Conservation (phyloP, 1,140 invertebrate species). For the Mesaphorura yosii region DNA sequence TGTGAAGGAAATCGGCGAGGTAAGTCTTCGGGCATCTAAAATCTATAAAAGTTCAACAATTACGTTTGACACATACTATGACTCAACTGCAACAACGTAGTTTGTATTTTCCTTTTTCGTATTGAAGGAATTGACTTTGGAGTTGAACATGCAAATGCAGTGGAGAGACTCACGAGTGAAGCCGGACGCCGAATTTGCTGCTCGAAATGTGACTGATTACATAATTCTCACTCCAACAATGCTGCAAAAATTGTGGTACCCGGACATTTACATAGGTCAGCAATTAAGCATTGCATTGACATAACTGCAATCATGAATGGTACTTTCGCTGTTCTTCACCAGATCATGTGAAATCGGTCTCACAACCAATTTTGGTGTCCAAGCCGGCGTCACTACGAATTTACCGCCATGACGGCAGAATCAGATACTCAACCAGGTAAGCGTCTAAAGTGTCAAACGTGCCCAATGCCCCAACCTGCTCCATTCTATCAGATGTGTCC, state of each 20-base stretch:
- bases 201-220: constrained; percentile 12
- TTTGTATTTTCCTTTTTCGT: constrained; percentile 2
- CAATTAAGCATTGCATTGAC: too few relatives aligned
- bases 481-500: too few relatives aligned
- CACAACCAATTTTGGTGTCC: too few relatives aligned
- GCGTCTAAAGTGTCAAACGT: too few relatives aligned
- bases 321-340: too few relatives aligned
- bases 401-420: too few relatives aligned
- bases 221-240: constrained; percentile 27
- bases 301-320: too few relatives aligned
- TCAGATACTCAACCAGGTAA: too few relatives aligned
- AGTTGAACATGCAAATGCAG: constrained; percentile 31
- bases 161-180: constrained; percentile 29
- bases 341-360: too few relatives aligned
- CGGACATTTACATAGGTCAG: constrained; percentile 25
- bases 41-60: background rate
- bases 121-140: constrained; percentile 30
- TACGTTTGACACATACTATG: background rate
- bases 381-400: too few relatives aligned
- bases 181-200: constrained; percentile 20
- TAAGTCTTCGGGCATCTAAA: constrained; percentile 8
- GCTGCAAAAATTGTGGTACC: constrained; percentile 29
- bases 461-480: too few relatives aligned
- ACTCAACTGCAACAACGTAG: too few relatives aligned
- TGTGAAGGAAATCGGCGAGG: constrained; percentile 30